A percentile compares a stretch with the other conserved stretches of the same genome.
These are phyloP conservation scores for Cryptoblepharus egeriae DNA, from an alignment of 2,797 vertebrate species.

Conservation along the genomic window DNA sequence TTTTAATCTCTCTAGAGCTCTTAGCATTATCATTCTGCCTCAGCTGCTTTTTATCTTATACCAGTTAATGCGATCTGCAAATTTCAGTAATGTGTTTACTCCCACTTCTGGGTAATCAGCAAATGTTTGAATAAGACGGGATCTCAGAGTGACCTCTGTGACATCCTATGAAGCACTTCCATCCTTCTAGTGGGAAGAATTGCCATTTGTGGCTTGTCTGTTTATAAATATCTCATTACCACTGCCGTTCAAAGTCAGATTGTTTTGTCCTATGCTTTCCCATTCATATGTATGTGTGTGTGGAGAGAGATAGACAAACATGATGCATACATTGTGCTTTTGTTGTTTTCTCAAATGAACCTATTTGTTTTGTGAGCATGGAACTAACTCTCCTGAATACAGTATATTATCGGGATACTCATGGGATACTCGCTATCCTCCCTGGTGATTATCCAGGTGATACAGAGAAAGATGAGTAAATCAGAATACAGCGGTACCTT, in stretches of 20 bases:
- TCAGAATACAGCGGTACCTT: too few species aligned
- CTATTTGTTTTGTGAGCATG: too few species aligned
- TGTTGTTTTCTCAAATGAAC: too few species aligned
- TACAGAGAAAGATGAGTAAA: too few species aligned
- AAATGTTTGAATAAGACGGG: conserved; percentile 21
- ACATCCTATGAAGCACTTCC: conserved; percentile 1
- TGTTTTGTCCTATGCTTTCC: too few species aligned
- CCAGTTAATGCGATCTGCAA: neutral
- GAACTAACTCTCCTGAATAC: too few species aligned
- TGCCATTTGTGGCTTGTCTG: conserved; percentile 21
- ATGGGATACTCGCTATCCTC: too few species aligned
- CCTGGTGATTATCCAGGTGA: too few species aligned
- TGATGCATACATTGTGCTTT: too few species aligned
- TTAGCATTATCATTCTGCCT: neutral
- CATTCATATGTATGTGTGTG: too few species aligned
- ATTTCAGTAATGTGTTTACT: neutral
- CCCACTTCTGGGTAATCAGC: neutral
- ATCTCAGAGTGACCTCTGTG: conserved; percentile 5
- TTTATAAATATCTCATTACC: conserved; percentile 33
- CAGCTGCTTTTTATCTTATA: neutral
- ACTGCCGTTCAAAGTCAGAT: too few species aligned
- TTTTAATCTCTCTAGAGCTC: neutral
- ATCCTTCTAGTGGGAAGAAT: neutral
- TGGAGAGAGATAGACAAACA: neutral
- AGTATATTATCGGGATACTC: too few species aligned